phyloP scores from a whole-genome alignment of 2,888 invertebrate species.

The Philereme vetulata region DNA sequence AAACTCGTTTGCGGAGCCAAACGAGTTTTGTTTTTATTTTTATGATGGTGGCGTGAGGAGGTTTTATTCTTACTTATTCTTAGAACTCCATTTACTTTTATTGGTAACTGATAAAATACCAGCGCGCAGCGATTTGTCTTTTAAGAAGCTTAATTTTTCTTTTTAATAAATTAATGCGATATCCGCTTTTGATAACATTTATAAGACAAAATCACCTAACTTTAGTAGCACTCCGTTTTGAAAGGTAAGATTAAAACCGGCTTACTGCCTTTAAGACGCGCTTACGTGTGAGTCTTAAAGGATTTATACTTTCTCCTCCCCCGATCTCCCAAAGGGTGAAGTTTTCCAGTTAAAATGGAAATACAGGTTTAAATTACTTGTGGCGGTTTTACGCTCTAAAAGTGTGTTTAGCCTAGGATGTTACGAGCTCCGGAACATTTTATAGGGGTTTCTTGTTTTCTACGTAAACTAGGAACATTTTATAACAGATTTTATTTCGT shows the following conservation, averaged over 20 bases:
- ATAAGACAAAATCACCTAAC: conserved; percentile 9
- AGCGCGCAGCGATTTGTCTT: too few relatives aligned
- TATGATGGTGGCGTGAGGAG: conserved; percentile 22
- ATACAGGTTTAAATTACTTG: conserved; percentile 25
- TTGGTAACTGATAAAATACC: background rate
- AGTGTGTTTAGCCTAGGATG: conserved; percentile 5
- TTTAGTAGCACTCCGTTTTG: conserved; percentile 9
- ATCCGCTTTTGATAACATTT: background rate
- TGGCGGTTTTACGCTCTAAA: conserved; percentile 10
- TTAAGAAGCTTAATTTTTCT: background rate
- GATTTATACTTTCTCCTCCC: conserved; percentile 25
- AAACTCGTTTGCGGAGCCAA: conserved; percentile 31
- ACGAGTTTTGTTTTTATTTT: conserved; percentile 21
- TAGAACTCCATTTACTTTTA: too few relatives aligned
- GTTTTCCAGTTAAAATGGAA: conserved; percentile 35
- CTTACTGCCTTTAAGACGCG: conserved; percentile 22
- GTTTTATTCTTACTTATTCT: background rate
- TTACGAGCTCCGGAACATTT: conserved; percentile 14
- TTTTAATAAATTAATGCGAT: background rate
- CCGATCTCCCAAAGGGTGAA: conserved; percentile 16
- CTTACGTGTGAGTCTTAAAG: conserved; percentile 23
- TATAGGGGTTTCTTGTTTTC: background rate
- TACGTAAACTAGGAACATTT: too few relatives aligned
- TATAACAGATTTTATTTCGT: too few relatives aligned
- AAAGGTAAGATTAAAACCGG: conserved; percentile 26